Percentiles rank a stretch among this genome's conserved stretches.
Conservation (phyloP, 2,888 invertebrate species). For the Nomada ferruginata region DNA sequence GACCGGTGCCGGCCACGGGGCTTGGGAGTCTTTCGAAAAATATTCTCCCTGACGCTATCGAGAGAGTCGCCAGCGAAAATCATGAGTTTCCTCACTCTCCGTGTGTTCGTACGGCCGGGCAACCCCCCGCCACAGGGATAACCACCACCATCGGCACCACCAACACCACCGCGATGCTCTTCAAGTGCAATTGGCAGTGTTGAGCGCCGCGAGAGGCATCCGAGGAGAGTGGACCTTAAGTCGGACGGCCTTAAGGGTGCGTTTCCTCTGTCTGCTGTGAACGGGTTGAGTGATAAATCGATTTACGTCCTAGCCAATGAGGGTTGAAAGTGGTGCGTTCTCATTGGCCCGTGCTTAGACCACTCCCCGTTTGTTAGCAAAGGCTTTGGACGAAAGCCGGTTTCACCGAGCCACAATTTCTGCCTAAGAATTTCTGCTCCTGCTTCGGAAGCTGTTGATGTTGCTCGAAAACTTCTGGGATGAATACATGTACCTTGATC, state of each 20-base stretch:
- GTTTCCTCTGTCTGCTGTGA: conserved; percentile 71
- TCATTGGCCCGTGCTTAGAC: conserved; percentile 79
- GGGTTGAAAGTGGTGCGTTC: conserved; percentile 77
- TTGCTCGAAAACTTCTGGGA: not conserved
- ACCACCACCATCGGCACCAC: conserved; percentile 70
- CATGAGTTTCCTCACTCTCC: conserved; percentile 59
- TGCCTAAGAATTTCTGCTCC: not conserved
- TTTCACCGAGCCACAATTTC: conserved; percentile 70
- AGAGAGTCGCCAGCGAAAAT: conserved; percentile 60
- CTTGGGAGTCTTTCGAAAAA: conserved; percentile 58
- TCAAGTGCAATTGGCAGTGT: conserved; percentile 80
- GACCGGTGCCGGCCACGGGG: conserved; percentile 31
- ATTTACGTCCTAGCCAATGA: conserved; percentile 82
- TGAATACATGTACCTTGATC: not conserved
- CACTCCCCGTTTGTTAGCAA: conserved; percentile 81
- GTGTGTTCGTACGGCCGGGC: conserved; percentile 22
- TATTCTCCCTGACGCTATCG: conserved; percentile 53
- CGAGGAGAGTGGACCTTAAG: conserved; percentile 75
- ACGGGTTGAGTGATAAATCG: conserved; percentile 82
- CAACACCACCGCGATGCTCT: conserved; percentile 63
- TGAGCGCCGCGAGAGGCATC: conserved; percentile 59
- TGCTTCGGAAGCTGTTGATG: not conserved
- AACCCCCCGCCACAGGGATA: conserved; percentile 38
- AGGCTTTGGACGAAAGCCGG: conserved; percentile 69
- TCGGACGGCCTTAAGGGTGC: conserved; percentile 74